phyloP scores from a whole-genome alignment of 2,888 invertebrate genomes.

The Stenchaetothrips biformis region DNA sequence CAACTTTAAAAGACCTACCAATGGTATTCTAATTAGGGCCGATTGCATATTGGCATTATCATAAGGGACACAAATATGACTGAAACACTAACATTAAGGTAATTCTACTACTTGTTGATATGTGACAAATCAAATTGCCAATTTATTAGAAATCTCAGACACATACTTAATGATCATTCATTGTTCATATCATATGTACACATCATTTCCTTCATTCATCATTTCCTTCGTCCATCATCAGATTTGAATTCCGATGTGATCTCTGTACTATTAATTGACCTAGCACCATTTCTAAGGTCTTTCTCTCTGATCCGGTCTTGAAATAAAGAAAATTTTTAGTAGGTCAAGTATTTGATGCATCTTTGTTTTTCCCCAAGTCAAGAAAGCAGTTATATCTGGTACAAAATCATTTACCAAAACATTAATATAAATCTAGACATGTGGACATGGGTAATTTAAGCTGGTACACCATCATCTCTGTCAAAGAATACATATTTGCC shows the following conservation, averaged over 20 bases:
- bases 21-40: too few relatives aligned
- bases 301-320: conserved; percentile 10
- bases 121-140: background rate
- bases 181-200: background rate
- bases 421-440: too few relatives aligned
- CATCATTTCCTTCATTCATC: background rate
- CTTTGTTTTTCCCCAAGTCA: background rate
- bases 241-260: too few relatives aligned
- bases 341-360: conserved; percentile 25
- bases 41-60: too few relatives aligned
- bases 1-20: too few relatives aligned
- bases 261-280: too few relatives aligned
- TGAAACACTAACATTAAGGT: background rate
- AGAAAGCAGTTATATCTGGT: too few relatives aligned
- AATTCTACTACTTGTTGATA: background rate
- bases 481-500: conserved; percentile 58
- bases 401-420: too few relatives aligned
- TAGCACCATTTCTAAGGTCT: background rate
- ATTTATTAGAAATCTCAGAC: background rate
- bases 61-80: background rate
- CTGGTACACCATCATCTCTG: conserved; percentile 9
- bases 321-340: background rate
- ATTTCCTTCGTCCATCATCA: background rate
- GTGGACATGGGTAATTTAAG: background rate
- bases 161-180: background rate